Conservation (phyloP, 64 coral and sea anemone genomes). For the Montipora capricornis region DNA sequence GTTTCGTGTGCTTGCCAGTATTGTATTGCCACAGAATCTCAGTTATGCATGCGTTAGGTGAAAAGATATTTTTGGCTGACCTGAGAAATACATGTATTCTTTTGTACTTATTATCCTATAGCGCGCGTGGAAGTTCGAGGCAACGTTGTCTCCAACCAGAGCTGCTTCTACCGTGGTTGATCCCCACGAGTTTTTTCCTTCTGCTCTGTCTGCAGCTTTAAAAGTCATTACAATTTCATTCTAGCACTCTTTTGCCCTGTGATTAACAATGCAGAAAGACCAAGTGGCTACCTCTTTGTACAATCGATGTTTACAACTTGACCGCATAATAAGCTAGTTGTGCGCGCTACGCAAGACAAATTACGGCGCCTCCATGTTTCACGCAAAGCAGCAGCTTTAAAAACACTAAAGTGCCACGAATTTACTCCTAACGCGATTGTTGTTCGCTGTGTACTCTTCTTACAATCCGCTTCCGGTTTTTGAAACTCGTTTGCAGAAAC, state of each 20-base stretch:
- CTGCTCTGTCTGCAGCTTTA: not conserved
- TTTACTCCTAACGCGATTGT: not conserved
- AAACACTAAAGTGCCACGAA: not conserved
- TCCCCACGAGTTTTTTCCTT: not conserved
- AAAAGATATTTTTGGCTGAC: constrained; percentile 36
- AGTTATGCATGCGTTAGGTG: constrained; percentile 8
- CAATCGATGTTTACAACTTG: constrained; percentile 50
- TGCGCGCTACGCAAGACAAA: constrained; percentile 11
- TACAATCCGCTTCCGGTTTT: constrained; percentile 23
- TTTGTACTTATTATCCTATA: not conserved
- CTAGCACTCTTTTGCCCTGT: constrained; percentile 23
- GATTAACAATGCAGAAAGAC: constrained; percentile 52
- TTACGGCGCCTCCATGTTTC: not conserved
- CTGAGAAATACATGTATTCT: not conserved
- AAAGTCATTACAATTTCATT: constrained; percentile 1
- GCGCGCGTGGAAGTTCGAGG: not conserved
- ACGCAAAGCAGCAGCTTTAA: constrained; percentile 13
- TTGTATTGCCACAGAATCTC: constrained; percentile 40
- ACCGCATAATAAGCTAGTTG: constrained; percentile 40
- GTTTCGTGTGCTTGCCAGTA: not conserved
- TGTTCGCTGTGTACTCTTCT: not conserved
- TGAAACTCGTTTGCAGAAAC: constrained; percentile 14
- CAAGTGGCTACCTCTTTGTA: constrained; percentile 33
- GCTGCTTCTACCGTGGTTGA: too few relatives aligned
- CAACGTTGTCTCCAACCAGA: not conserved